These are phyloP conservation scores for Apaloderma vittatum DNA, from an alignment of 2,113 vertebrate species.

Conservation along the genomic window DNA sequence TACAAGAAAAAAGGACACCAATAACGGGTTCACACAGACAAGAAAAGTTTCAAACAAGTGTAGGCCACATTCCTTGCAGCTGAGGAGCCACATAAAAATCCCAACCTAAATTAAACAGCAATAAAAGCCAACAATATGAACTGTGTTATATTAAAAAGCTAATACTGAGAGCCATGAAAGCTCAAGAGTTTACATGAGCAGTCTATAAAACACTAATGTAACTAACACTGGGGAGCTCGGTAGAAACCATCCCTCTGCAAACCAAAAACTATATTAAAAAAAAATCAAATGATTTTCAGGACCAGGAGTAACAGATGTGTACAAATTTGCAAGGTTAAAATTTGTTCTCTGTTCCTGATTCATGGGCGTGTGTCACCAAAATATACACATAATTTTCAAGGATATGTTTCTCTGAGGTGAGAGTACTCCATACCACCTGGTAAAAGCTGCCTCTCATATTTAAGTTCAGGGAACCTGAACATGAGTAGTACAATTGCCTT, in stretches of 20 bases:
- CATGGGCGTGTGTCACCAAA: not conserved
- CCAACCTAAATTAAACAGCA: not conserved
- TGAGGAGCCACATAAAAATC: not conserved
- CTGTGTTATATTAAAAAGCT: conserved; percentile 25
- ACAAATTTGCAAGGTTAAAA: not conserved
- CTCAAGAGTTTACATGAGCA: conserved; percentile 9
- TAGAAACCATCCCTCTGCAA: not conserved
- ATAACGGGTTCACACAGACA: not conserved
- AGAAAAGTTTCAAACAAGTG: not conserved
- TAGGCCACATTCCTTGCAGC: not conserved
- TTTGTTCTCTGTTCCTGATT: not conserved
- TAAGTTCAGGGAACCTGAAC: not conserved
- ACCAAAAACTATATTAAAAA: not conserved
- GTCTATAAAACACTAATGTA: not conserved
- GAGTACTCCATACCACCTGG: not conserved
- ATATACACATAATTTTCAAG: not conserved
- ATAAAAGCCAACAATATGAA: not conserved
- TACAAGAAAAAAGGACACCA: not conserved
- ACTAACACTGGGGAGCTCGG: not conserved
- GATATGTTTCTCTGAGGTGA: not conserved
- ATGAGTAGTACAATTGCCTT: not conserved
- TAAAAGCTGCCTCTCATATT: not conserved
- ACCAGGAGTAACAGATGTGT: not conserved
- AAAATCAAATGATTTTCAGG: not conserved
- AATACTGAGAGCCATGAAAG: not conserved